A percentile compares a stretch with the other conserved stretches of the same genome.
These are phyloP conservation scores for Oxyruncus cristatus DNA, from an alignment of 2,113 vertebrate species.

Conservation along the genomic window DNA sequence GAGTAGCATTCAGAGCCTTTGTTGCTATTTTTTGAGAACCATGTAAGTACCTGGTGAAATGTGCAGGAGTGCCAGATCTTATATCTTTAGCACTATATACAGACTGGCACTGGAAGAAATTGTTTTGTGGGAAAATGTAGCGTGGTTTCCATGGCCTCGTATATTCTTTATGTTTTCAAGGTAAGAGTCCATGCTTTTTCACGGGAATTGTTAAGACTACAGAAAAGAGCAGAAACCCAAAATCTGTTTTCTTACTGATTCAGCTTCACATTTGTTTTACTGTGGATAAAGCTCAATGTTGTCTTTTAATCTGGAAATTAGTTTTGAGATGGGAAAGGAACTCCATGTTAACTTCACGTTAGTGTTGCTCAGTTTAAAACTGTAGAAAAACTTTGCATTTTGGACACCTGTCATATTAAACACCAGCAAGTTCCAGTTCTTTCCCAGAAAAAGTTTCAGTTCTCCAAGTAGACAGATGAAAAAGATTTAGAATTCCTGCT, in stretches of 20 bases:
- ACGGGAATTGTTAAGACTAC: background rate
- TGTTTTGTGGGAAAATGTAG: background rate
- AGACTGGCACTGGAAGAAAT: background rate
- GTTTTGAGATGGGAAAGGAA: background rate
- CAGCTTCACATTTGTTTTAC: background rate
- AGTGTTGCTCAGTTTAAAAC: background rate
- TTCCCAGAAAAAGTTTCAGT: background rate
- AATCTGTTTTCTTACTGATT: background rate
- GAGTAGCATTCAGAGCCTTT: conserved; percentile 19
- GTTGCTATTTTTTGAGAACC: background rate
- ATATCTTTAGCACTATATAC: background rate
- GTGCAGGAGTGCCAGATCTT: background rate
- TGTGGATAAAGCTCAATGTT: background rate
- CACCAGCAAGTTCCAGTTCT: background rate
- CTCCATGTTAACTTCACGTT: background rate
- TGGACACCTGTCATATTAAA: background rate
- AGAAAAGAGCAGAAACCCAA: background rate
- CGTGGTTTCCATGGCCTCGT: background rate
- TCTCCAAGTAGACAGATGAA: background rate
- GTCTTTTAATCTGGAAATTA: background rate
- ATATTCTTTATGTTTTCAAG: background rate
- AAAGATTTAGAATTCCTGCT: background rate
- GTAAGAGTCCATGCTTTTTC: background rate
- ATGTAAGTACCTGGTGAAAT: background rate
- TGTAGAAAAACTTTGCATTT: background rate